A percentile compares a stretch with the other conserved stretches of the same genome.
These are phyloP conservation scores for Melanerpes formicivorus DNA, from an alignment of 2,113 vertebrate species.

Conservation along the genomic window DNA sequence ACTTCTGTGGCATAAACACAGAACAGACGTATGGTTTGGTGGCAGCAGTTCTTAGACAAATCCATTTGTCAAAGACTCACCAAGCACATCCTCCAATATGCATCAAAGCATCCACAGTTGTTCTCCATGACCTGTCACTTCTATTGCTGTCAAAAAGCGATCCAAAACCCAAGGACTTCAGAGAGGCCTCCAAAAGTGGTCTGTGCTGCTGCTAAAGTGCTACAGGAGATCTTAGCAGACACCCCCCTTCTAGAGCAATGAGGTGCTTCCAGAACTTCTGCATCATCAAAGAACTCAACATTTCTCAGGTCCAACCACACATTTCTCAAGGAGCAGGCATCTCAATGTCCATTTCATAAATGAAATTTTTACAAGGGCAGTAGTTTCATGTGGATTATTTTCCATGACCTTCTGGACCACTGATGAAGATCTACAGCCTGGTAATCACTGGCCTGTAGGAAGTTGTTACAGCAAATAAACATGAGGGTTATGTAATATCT, in stretches of 20 bases:
- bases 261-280: background rate
- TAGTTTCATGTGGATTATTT: background rate
- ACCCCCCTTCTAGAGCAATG: background rate
- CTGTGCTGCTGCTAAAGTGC: background rate
- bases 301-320: background rate
- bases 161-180: background rate
- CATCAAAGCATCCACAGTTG: background rate
- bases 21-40: background rate
- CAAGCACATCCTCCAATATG: background rate
- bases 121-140: background rate
- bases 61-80: background rate
- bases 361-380: background rate
- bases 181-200: accelerated
- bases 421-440: background rate
- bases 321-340: background rate
- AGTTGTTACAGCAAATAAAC: background rate
- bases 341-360: accelerated
- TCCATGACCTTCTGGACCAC: background rate
- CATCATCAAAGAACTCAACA: accelerated
- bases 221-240: background rate
- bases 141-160: background rate
- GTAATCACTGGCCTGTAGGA: background rate
- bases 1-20: background rate
- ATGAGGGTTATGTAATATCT: accelerated
- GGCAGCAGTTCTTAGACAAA: background rate